These are phyloP conservation scores for Aplysina aerophoba DNA, from an alignment of 37 sponge, comb jelly and placozoan species.

Conservation along the genomic window DNA sequence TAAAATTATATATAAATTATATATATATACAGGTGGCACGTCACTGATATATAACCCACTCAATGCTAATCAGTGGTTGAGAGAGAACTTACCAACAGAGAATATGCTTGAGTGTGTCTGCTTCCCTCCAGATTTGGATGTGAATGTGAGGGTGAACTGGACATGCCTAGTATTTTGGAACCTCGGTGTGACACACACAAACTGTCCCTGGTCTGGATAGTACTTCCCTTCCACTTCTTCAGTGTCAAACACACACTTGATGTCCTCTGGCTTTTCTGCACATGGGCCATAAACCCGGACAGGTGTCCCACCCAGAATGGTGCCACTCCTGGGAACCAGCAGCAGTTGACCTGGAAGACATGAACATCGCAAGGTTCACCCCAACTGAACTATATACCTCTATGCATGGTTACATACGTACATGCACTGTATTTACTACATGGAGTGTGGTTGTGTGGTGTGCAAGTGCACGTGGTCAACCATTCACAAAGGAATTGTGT, in stretches of 20 bases:
- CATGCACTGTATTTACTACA: too few relatives aligned
- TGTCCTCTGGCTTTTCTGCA: background rate
- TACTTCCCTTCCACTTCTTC: background rate
- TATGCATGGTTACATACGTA: too few relatives aligned
- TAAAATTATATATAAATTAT: too few relatives aligned
- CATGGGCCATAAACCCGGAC: constrained; percentile 18
- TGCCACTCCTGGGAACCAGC: background rate
- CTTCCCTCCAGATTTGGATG: too few relatives aligned
- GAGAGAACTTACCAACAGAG: background rate
- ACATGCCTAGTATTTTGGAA: background rate
- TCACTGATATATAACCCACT: too few relatives aligned
- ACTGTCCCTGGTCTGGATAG: background rate
- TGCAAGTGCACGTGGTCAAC: too few relatives aligned
- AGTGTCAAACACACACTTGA: background rate
- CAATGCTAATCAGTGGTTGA: too few relatives aligned
- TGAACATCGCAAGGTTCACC: background rate
- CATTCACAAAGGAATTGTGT: too few relatives aligned
- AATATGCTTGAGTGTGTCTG: background rate
- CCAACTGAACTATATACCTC: too few relatives aligned
- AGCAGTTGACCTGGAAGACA: background rate
- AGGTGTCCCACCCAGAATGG: constrained; percentile 8
- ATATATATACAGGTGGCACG: too few relatives aligned
- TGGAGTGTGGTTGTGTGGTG: too few relatives aligned
- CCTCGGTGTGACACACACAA: constrained; percentile 6
- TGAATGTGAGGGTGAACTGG: background rate